Conservation (phyloP, 2,797 vertebrate genomes). For the Erethizon dorsatum region DNA sequence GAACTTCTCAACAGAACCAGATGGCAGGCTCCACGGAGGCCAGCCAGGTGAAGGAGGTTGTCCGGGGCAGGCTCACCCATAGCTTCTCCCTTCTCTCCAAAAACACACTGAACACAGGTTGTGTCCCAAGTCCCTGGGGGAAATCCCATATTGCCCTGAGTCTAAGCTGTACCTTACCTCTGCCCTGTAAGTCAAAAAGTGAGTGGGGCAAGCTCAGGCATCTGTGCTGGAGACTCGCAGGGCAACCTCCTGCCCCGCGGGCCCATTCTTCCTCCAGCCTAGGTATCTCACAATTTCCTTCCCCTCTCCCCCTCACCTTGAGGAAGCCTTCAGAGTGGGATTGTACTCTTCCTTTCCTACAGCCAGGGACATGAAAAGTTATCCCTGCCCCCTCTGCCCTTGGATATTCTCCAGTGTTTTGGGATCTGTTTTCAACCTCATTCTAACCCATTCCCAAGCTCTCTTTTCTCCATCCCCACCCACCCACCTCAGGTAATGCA, state of each 20-base stretch:
- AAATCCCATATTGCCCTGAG: not conserved
- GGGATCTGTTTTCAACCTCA: not conserved
- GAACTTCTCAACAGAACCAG: not conserved
- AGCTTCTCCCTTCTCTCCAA: not conserved
- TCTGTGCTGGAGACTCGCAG: not conserved
- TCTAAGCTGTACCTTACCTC: not conserved
- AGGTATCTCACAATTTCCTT: not conserved
- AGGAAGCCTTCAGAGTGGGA: not conserved
- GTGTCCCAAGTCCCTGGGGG: not conserved
- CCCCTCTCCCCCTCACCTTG: not conserved
- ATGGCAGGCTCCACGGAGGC: not conserved
- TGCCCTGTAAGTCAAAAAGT: not conserved
- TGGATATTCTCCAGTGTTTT: not conserved
- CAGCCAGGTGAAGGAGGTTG: not conserved
- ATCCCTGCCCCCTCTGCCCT: not conserved
- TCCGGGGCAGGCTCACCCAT: not conserved
- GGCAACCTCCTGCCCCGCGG: not conserved
- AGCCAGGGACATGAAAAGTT: not conserved
- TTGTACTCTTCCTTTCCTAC: fast-evolving
- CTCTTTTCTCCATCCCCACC: not conserved
- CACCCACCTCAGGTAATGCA: not conserved
- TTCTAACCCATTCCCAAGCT: not conserved
- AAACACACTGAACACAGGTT: not conserved
- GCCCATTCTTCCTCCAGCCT: not conserved
- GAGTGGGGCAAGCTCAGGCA: not conserved